Percentiles rank a stretch among this genome's conserved stretches.
Evolutionary conservation across 2,113 vertebrate genomes (phyloP).

Genomic region (Thunnus thynnus): DNA sequence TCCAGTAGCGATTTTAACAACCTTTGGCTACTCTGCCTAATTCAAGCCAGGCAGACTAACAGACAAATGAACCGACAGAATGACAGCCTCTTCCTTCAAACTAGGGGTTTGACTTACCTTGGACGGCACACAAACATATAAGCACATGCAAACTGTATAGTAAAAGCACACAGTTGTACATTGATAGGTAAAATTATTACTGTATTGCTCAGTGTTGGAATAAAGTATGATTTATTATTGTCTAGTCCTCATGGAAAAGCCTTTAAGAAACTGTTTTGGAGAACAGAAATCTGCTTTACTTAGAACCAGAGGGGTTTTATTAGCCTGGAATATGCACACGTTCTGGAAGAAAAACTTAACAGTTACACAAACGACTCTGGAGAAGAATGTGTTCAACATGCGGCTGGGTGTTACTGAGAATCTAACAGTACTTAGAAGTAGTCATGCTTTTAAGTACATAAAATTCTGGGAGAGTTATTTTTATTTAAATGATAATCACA

Average conservation of each 20-base stretch:
- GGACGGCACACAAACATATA: conserved; percentile 20
- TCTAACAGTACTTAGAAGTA: conserved; percentile 45
- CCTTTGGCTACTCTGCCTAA: conserved; percentile 86
- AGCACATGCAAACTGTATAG: conserved; percentile 15
- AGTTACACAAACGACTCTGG: conserved; percentile 11
- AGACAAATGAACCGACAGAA: conserved; percentile 43
- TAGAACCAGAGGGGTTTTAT: conserved; percentile 42
- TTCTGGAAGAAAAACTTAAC: background rate
- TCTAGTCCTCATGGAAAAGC: conserved; percentile 36
- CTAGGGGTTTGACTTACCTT: conserved; percentile 17
- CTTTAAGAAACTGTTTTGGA: conserved; percentile 19
- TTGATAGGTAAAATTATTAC: conserved; percentile 7
- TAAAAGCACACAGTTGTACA: conserved; percentile 14
- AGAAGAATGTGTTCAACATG: conserved; percentile 13
- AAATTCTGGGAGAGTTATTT: conserved; percentile 5
- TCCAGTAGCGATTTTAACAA: conserved; percentile 86
- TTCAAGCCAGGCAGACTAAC: conserved; percentile 84
- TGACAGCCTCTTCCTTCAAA: conserved; percentile 38
- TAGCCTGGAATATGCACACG: conserved; percentile 42
- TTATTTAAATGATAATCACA: conserved; percentile 11
- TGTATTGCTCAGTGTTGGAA: conserved; percentile 19
- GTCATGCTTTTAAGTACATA: conserved; percentile 36
- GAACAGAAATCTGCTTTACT: conserved; percentile 37
- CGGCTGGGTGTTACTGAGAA: conserved; percentile 36
- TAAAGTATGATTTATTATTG: conserved; percentile 38